Evolutionary conservation across 2,797 vertebrate genomes (phyloP).

Genomic region (Megalops cyprinoides): DNA sequence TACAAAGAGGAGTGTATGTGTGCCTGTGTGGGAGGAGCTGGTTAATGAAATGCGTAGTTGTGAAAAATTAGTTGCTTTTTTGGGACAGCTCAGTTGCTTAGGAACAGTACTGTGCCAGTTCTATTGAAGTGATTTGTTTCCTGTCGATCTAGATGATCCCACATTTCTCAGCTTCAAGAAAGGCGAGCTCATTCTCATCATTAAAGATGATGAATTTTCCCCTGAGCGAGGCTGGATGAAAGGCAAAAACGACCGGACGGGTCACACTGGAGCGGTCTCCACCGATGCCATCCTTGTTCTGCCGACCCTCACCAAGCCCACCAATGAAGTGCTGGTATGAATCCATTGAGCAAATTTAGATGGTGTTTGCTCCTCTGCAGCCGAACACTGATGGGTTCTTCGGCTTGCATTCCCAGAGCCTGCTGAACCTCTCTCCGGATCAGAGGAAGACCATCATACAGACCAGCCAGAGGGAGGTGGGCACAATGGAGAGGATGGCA

Average conservation of each 20-base stretch:
- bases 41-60: constrained; percentile 3
- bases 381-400: not conserved
- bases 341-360: constrained; percentile 1
- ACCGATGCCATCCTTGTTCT: constrained; percentile 74
- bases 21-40: not conserved
- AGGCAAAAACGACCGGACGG: constrained; percentile 81
- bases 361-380: not conserved
- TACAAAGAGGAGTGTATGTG: not conserved
- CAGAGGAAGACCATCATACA: constrained; percentile 71
- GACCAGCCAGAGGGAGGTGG: constrained; percentile 31
- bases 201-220: constrained; percentile 62
- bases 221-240: constrained; percentile 65
- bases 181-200: constrained; percentile 85
- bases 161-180: constrained; percentile 78
- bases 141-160: constrained; percentile 64
- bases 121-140: constrained; percentile 16
- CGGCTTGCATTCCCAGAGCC: constrained; percentile 54
- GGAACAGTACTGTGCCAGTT: not conserved
- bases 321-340: constrained; percentile 81
- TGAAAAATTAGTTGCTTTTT: constrained; percentile 9
- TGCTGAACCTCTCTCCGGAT: constrained; percentile 78
- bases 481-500: constrained; percentile 69
- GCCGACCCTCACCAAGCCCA: constrained; percentile 80
- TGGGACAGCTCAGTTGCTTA: not conserved
- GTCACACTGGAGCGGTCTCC: constrained; percentile 72